phyloP scores from a whole-genome alignment of 2,888 invertebrate genomes.

The Neria commutata region DNA sequence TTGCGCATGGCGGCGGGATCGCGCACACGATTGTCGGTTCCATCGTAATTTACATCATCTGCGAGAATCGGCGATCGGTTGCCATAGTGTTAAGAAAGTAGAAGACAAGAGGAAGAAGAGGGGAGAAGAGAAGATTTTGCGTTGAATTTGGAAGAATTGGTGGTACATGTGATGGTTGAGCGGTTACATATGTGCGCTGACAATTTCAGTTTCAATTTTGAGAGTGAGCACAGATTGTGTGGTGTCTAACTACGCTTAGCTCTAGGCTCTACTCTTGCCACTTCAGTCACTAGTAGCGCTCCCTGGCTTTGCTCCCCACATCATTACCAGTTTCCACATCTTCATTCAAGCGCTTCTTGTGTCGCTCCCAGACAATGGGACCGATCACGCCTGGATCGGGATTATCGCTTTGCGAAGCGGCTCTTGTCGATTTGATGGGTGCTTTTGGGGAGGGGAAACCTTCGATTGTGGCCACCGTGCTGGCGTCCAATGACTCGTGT shows the following conservation, averaged over 20 bases:
- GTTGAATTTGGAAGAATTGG: slow-evolving; percentile 17
- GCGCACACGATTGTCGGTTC: slow-evolving; percentile 46
- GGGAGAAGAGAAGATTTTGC: slow-evolving; percentile 3
- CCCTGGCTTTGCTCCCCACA: no score
- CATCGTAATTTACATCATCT: slow-evolving; percentile 41
- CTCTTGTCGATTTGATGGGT: slow-evolving; percentile 37
- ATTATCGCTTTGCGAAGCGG: slow-evolving; percentile 75
- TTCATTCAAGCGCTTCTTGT: slow-evolving; percentile 69
- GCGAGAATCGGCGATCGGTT: slow-evolving; percentile 48
- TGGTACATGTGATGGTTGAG: slow-evolving; percentile 26
- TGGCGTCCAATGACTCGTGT: slow-evolving; percentile 32
- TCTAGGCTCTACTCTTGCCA: background rate
- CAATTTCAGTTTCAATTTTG: background rate
- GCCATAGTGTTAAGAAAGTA: slow-evolving; percentile 23
- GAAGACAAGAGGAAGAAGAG: slow-evolving; percentile 21
- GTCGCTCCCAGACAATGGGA: slow-evolving; percentile 82
- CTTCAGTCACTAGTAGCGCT: slow-evolving; percentile 44
- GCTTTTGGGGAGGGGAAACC: slow-evolving; percentile 54
- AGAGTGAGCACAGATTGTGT: background rate
- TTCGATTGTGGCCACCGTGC: slow-evolving; percentile 47
- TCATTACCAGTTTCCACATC: slow-evolving; percentile 43
- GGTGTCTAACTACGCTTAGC: background rate
- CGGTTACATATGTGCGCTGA: slow-evolving; percentile 31
- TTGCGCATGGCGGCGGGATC: slow-evolving; percentile 59
- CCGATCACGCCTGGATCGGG: slow-evolving; percentile 84